Evolutionary conservation across 2,888 invertebrate genomes (phyloP).

Genomic region (Hirudinaria manillensis): DNA sequence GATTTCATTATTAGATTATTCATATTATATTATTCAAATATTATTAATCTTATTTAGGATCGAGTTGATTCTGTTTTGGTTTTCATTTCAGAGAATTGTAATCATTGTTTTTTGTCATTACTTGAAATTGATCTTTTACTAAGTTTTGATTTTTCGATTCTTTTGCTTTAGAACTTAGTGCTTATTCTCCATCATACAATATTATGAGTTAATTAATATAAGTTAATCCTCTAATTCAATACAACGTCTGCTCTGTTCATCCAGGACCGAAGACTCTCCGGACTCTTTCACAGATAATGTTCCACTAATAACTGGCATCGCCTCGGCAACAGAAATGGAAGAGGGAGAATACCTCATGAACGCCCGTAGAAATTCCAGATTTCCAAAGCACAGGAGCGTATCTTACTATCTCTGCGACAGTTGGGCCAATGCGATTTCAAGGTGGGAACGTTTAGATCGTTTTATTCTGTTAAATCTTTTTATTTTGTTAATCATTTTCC

Average conservation of each 20-base stretch:
- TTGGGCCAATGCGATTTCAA: slow-evolving; percentile 45
- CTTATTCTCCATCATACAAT: background rate
- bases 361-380: slow-evolving; percentile 46
- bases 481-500: too few species aligned
- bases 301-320: background rate
- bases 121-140: too few species aligned
- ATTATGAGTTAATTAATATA: too few species aligned
- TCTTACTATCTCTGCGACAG: slow-evolving; percentile 45
- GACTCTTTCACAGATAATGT: slow-evolving; percentile 22
- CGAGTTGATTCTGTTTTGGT: background rate
- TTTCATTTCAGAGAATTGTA: too few species aligned
- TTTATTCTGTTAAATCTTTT: too few species aligned
- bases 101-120: too few species aligned
- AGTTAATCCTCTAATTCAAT: too few species aligned
- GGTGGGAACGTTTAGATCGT: slow-evolving; percentile 39
- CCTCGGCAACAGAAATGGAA: slow-evolving; percentile 49
- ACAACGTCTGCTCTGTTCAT: background rate
- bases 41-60: background rate
- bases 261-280: slow-evolving; percentile 17
- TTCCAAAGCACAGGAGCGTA: slow-evolving; percentile 40
- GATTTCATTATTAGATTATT: too few species aligned
- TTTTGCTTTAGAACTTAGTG: background rate
- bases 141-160: background rate
- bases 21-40: slow-evolving; percentile 1
- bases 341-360: slow-evolving; percentile 56